A percentile compares a stretch with the other conserved stretches of the same genome.
Evolutionary conservation across 2,113 vertebrate species (phyloP).

Genomic region (Melanerpes formicivorus): DNA sequence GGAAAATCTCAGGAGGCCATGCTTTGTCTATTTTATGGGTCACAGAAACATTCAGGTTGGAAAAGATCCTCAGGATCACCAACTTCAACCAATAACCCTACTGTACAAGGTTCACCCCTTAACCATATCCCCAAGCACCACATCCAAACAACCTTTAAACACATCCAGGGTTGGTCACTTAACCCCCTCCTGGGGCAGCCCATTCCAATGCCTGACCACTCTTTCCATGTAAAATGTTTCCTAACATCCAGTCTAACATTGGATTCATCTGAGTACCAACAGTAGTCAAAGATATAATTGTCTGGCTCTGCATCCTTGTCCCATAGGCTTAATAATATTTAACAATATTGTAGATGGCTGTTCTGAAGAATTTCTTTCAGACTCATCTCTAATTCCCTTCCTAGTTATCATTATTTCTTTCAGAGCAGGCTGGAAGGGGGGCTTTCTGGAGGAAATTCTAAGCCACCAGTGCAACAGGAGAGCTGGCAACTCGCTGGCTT

Average conservation of each 20-base stretch:
- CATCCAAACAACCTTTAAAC: no score
- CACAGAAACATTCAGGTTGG: no score
- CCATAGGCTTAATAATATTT: not conserved
- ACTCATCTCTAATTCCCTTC: not conserved
- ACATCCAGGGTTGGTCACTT: no score
- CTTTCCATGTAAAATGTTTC: no score
- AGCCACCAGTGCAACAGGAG: not conserved
- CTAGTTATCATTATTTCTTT: not conserved
- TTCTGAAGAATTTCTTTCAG: not conserved
- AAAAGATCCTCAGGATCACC: no score
- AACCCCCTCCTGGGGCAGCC: no score
- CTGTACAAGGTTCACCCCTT: no score
- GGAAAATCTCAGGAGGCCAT: not conserved
- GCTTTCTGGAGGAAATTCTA: not conserved
- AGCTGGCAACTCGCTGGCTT: not conserved
- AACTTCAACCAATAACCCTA: no score
- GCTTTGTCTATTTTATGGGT: not conserved
- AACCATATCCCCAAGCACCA: no score
- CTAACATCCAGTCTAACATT: not conserved
- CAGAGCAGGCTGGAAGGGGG: fast-evolving
- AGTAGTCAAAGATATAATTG: not conserved
- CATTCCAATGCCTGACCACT: no score
- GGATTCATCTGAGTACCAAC: not conserved
- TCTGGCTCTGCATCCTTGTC: not conserved
- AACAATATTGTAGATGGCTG: fast-evolving